phyloP scores from a whole-genome alignment of 2,888 invertebrate species.

The Idaea straminata region DNA sequence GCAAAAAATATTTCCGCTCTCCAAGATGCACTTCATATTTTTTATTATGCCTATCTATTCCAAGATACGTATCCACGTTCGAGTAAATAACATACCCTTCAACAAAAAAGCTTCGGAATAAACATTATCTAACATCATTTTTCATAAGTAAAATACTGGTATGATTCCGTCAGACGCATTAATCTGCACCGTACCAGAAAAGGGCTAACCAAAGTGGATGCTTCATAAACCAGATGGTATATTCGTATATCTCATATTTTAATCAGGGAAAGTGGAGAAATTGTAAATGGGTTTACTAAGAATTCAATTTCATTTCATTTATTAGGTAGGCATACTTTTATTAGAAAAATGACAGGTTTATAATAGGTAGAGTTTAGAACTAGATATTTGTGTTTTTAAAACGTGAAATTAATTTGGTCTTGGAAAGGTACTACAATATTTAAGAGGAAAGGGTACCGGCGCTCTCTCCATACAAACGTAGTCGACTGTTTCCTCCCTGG shows the following conservation, averaged over 20 bases:
- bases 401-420: no score
- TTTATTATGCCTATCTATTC: no score
- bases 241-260: background rate
- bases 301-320: background rate
- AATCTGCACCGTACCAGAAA: background rate
- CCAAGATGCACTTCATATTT: no score
- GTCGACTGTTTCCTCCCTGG: no score
- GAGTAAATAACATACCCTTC: background rate
- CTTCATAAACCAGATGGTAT: background rate
- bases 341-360: background rate
- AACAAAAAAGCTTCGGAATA: background rate
- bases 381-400: no score
- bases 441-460: no score
- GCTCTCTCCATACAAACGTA: no score
- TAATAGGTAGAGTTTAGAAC: no score
- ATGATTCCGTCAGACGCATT: background rate
- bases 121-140: slow-evolving; percentile 1
- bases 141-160: background rate
- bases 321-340: background rate
- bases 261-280: background rate
- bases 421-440: no score
- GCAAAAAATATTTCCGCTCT: no score
- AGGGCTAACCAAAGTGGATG: background rate
- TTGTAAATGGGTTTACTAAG: background rate
- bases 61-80: background rate